phyloP scores from a whole-genome alignment of 2,797 vertebrate species.

The Leptoclinus maculatus region DNA sequence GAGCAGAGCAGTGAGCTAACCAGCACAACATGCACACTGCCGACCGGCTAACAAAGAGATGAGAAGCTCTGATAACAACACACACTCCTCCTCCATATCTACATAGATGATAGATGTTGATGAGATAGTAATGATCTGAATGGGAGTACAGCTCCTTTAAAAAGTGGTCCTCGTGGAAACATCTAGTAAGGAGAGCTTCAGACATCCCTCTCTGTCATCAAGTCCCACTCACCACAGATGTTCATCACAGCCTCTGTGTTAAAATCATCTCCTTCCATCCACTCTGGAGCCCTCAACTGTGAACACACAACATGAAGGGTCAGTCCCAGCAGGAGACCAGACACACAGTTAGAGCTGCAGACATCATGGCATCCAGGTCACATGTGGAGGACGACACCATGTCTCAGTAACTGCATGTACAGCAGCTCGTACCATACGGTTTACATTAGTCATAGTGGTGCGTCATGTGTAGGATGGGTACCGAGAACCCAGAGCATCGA shows the following conservation, averaged over 20 bases:
- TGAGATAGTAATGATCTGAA: too few species aligned
- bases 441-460: neutral
- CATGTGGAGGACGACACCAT: slow-evolving; percentile 68
- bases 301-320: slow-evolving; percentile 28
- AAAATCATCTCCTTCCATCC: slow-evolving; percentile 85
- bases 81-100: neutral
- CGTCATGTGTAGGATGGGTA: neutral
- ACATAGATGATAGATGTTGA: too few species aligned
- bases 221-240: slow-evolving; percentile 82
- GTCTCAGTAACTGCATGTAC: slow-evolving; percentile 2
- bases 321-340: too few species aligned
- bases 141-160: neutral
- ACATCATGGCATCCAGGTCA: slow-evolving; percentile 78
- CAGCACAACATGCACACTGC: too few species aligned
- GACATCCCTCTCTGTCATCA: neutral
- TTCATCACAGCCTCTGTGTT: slow-evolving; percentile 84
- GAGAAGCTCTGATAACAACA: too few species aligned
- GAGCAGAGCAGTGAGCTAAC: too few species aligned
- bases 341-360: slow-evolving; percentile 50
- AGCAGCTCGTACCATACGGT: too few species aligned
- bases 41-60: too few species aligned
- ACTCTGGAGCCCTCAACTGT: slow-evolving; percentile 73
- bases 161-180: neutral
- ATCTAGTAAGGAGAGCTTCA: neutral
- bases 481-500: neutral